Conservation (phyloP, 2,888 invertebrate species). For the Fissipunctia ypsillon region DNA sequence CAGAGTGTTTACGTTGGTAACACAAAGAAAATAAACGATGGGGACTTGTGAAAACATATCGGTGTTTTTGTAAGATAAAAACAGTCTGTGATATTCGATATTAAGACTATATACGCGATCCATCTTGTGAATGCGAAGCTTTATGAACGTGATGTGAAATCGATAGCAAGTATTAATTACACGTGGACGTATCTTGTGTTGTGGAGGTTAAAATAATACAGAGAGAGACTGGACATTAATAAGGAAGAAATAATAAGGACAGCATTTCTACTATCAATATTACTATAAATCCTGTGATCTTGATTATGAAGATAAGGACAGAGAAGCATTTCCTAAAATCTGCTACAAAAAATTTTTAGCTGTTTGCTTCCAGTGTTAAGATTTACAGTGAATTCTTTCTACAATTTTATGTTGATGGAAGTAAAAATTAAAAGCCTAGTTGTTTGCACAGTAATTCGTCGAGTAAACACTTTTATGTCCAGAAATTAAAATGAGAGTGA, state of each 20-base stretch:
- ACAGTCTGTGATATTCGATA: conserved; percentile 56
- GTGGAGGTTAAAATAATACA: conserved; percentile 38
- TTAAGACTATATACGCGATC: conserved; percentile 34
- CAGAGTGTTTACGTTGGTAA: conserved; percentile 60
- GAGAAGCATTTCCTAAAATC: not conserved
- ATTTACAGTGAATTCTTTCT: not conserved
- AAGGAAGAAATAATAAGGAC: conserved; percentile 21
- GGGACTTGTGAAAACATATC: conserved; percentile 68
- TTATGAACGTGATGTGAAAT: conserved; percentile 57
- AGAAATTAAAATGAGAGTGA: conserved; percentile 9
- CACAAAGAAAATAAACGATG: conserved; percentile 66
- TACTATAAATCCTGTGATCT: not conserved
- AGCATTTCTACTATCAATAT: conserved; percentile 21
- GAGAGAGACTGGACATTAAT: conserved; percentile 12
- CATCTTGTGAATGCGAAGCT: conserved; percentile 41
- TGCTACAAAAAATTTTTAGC: not conserved
- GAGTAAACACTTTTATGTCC: not conserved
- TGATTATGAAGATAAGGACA: not conserved
- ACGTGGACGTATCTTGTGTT: conserved; percentile 29
- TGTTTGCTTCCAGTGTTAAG: not conserved
- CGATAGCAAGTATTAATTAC: conserved; percentile 58
- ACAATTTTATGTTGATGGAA: not conserved
- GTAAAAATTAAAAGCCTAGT: not conserved
- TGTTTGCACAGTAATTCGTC: not conserved
- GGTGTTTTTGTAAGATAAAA: conserved; percentile 69